Conservation (phyloP, 1,140 invertebrate species). For the Bradysia coprophila region DNA sequence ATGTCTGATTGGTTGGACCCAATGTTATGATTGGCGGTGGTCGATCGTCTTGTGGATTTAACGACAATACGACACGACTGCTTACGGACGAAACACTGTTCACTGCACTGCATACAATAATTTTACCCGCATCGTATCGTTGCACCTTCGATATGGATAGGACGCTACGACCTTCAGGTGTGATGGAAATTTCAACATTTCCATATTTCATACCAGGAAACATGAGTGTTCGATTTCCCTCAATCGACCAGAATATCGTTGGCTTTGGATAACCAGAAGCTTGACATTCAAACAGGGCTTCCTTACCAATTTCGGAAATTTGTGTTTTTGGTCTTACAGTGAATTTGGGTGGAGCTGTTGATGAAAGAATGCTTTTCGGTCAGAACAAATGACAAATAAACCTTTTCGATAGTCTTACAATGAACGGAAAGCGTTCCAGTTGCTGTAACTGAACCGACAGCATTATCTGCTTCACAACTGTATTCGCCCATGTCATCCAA, state of each 20-base stretch:
- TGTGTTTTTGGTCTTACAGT: constrained; percentile 39
- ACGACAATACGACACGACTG: constrained; percentile 51
- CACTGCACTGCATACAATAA: constrained; percentile 61
- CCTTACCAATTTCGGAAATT: constrained; percentile 41
- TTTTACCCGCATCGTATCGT: constrained; percentile 41
- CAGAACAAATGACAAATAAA: not conserved
- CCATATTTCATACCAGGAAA: constrained; percentile 41
- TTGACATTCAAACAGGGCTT: constrained; percentile 46
- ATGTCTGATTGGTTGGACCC: constrained; percentile 81
- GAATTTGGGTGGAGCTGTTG: constrained; percentile 45
- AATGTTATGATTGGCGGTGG: constrained; percentile 76
- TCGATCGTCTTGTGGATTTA: constrained; percentile 54
- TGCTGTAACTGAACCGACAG: constrained; percentile 62
- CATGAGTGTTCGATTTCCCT: constrained; percentile 49
- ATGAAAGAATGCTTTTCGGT: no score
- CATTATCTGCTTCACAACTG: constrained; percentile 77
- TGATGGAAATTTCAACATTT: constrained; percentile 36
- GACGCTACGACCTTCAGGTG: constrained; percentile 36
- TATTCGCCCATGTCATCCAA: constrained; percentile 77
- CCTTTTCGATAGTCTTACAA: constrained; percentile 29
- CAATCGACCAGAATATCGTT: constrained; percentile 57
- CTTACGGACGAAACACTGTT: constrained; percentile 62
- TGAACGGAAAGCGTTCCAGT: constrained; percentile 66
- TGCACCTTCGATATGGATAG: constrained; percentile 38
- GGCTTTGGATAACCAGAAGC: constrained; percentile 46